Evolutionary conservation across 1,140 invertebrate genomes (phyloP), one percentile per base, ranked within the genome.

Genomic region (Liolophura sinensis): DNA sequence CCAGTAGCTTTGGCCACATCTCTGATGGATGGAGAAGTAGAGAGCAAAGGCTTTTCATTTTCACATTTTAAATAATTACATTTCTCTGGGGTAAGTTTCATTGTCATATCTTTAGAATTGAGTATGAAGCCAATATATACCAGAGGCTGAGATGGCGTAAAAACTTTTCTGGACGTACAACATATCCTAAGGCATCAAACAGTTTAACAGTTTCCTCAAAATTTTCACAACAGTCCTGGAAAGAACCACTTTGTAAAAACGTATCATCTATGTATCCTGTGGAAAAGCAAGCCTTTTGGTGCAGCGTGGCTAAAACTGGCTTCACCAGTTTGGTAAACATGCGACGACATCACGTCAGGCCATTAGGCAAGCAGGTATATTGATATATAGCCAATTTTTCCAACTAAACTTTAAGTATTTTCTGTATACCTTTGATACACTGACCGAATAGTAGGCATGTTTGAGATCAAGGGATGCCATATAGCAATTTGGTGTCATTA

Each of bases 291-390:
- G 64, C 69, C 7, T 59, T 25, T 31, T 63, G 47, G 7, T 52
- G 25, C 9, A 64, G n/a, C 6, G 3, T 16, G 25, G 65, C 46
- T 27, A 67, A 64, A 22, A 60, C 16, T 22, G 49, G 54, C 40
- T 70, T 70, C 47, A 62, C 22, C 24, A 70, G 31, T 67, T 70
- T 70, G 12, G 69, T 70, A 64, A 67, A 70, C 18, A 67, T 16
- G 11, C 64, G 20, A 20, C 61, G 66, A 4, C 57, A 22, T 63
- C 51, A 56, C 1, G 61, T 16, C 3, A 68, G 16, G 14, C 69
- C 65, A 64, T 65, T 68, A 40, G 65, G 58, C 14, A 71, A 48
- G 25, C 58, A 68, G 18, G n/a, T 48, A 31, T 40, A 70, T n/a
- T 64, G 60, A 65, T 67, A 70, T 9, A 47, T n/a, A n/a, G 24